Percentiles rank a stretch among this genome's conserved stretches.
Conservation (phyloP, 1,140 invertebrate genomes). For the Drosophila willistoni region DNA sequence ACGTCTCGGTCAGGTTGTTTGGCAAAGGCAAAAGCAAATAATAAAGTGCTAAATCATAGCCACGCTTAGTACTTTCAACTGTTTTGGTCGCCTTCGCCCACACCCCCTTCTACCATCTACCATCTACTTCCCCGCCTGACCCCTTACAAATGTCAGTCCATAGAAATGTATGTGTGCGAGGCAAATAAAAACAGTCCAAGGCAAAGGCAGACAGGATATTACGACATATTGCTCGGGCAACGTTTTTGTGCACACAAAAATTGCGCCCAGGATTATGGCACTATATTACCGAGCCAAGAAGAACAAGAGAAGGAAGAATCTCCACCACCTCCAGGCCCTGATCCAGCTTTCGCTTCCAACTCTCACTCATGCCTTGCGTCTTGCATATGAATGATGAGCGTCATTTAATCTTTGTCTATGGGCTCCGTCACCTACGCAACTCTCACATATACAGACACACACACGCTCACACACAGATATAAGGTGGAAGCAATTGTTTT, state of each 20-base stretch:
- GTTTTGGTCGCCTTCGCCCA: conserved; percentile 48
- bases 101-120: conserved; percentile 23
- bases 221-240: conserved; percentile 71
- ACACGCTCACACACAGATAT: conserved; percentile 5
- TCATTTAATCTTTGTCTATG: conserved; percentile 81
- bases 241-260: conserved; percentile 60
- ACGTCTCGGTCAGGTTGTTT: conserved; percentile 62
- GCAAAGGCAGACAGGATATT: conserved; percentile 63
- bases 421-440: conserved; percentile 66
- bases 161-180: conserved; percentile 50
- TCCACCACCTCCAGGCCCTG: conserved; percentile 8
- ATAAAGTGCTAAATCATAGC: conserved; percentile 81
- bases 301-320: background rate
- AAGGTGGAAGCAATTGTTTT: conserved; percentile 4
- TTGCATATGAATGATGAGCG: conserved; percentile 79
- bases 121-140: conserved; percentile 15
- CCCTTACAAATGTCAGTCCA: conserved; percentile 44
- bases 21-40: conserved; percentile 52
- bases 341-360: background rate
- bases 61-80: conserved; percentile 77
- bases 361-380: conserved; percentile 21
- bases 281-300: conserved; percentile 64
- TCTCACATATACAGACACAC: conserved; percentile 28
- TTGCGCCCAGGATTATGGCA: conserved; percentile 79
- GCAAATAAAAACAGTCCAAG: conserved; percentile 69